A percentile compares a stretch with the other conserved stretches of the same genome.
Conservation (phyloP, 2,888 invertebrate species). For the Megastigmus dorsalis region DNA sequence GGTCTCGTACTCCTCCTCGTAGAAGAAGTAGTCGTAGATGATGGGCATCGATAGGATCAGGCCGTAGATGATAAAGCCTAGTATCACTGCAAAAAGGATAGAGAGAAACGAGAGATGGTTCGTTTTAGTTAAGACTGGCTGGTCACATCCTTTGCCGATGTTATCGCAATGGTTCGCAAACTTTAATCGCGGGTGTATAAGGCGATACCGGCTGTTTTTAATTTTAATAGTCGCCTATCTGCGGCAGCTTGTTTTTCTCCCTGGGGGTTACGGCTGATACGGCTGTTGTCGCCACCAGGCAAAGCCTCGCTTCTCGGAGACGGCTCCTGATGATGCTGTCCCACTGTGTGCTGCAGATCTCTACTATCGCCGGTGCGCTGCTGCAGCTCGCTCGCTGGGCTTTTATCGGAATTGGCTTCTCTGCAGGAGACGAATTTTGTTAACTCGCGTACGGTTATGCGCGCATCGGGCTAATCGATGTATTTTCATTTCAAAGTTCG, state of each 20-base stretch:
- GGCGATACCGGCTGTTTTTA: constrained; percentile 66
- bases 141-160: background rate
- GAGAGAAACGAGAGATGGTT: no score
- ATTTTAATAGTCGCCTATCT: constrained; percentile 59
- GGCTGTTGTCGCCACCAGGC: no score
- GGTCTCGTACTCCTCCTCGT: constrained; percentile 64
- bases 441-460: no score
- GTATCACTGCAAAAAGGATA: constrained; percentile 61
- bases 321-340: no score
- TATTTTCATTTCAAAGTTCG: no score
- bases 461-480: no score
- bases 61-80: constrained; percentile 64
- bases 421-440: no score
- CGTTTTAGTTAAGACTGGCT: background rate
- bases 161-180: background rate
- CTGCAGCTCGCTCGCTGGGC: no score
- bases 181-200: background rate
- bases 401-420: no score
- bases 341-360: no score
- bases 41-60: constrained; percentile 63
- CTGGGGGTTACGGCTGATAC: constrained; percentile 13
- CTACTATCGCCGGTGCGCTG: no score
- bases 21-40: constrained; percentile 65
- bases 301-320: no score
- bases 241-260: constrained; percentile 43